Conservation (phyloP, 2,797 vertebrate genomes). For the Eutrigla gurnardus region DNA sequence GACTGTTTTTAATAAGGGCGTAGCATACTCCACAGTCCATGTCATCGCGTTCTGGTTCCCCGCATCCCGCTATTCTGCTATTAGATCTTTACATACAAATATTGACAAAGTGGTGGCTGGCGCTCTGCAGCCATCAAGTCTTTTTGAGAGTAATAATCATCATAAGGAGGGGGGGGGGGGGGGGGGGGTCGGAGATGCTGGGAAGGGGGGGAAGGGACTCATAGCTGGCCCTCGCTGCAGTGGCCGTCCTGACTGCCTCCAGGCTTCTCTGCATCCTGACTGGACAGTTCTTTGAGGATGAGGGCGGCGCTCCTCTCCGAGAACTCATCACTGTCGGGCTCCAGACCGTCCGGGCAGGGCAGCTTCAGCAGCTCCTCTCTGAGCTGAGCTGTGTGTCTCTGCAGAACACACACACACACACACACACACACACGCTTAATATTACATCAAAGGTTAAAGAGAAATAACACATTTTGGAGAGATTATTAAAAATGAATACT, state of each 20-base stretch:
- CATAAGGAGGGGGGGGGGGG: slow-evolving; percentile 45
- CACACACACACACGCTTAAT: background rate
- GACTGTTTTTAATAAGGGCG: slow-evolving; percentile 92
- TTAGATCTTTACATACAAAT: slow-evolving; percentile 99
- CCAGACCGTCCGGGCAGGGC: slow-evolving; percentile 94
- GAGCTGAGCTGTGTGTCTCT: slow-evolving; percentile 97
- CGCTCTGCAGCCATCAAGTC: slow-evolving; percentile 92
- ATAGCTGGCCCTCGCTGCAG: slow-evolving; percentile 93
- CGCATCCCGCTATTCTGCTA: slow-evolving; percentile 87
- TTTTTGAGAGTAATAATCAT: slow-evolving; percentile 74
- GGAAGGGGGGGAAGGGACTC: slow-evolving; percentile 75
- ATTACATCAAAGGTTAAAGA: background rate
- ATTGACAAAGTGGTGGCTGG: slow-evolving; percentile 98
- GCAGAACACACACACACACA: slow-evolving; percentile 20
- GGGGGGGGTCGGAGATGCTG: slow-evolving; percentile 28
- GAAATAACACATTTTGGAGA: background rate
- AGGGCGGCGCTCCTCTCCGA: slow-evolving; percentile 87
- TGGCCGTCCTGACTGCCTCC: slow-evolving; percentile 91
- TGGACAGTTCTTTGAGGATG: slow-evolving; percentile 86
- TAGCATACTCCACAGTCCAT: slow-evolving; percentile 88
- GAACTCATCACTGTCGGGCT: slow-evolving; percentile 90
- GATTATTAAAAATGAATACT: background rate
- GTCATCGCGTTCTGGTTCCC: slow-evolving; percentile 50
- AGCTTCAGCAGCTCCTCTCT: slow-evolving; percentile 97
- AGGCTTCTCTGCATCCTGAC: slow-evolving; percentile 90